These are phyloP conservation scores for Geotrypetes seraphini DNA, from an alignment of 2,797 vertebrate species.

Conservation along the genomic window DNA sequence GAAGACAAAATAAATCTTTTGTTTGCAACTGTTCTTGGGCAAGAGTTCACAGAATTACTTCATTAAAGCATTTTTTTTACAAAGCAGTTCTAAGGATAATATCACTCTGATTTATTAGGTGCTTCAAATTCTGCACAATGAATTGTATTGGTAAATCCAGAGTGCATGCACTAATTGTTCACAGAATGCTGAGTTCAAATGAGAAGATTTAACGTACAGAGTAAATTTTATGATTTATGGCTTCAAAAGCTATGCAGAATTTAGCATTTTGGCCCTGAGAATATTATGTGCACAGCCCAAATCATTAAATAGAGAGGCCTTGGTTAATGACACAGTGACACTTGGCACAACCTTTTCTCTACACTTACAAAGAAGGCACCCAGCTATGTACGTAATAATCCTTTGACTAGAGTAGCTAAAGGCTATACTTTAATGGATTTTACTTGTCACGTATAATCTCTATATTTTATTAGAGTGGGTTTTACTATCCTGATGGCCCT, in stretches of 20 bases:
- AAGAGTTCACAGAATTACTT: no score
- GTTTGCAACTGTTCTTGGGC: no score
- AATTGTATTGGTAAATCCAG: no score
- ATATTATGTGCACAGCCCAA: constrained; percentile 4
- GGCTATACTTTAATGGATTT: constrained; percentile 46
- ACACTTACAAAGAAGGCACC: constrained; percentile 16
- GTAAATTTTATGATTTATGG: constrained; percentile 8
- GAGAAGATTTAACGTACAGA: constrained; percentile 1
- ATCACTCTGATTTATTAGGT: no score
- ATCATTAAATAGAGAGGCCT: constrained; percentile 15
- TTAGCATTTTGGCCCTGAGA: constrained; percentile 7
- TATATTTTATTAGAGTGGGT: constrained; percentile 44
- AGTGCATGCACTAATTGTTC: no score
- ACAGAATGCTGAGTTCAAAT: no score
- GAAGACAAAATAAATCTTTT: no score
- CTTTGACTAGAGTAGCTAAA: constrained; percentile 55
- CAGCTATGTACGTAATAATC: constrained; percentile 46
- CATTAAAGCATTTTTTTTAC: no score
- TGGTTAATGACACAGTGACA: constrained; percentile 23
- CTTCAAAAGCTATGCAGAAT: constrained; percentile 1
- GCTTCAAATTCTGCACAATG: no score
- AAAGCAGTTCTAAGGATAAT: no score
- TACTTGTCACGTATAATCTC: constrained; percentile 55
- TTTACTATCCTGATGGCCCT: constrained; percentile 44
- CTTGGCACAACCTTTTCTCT: constrained; percentile 25